Percentiles rank a stretch among this genome's conserved stretches.
Conservation (phyloP, 2,888 invertebrate species). For the Parapristionchus giblindavisi region DNA sequence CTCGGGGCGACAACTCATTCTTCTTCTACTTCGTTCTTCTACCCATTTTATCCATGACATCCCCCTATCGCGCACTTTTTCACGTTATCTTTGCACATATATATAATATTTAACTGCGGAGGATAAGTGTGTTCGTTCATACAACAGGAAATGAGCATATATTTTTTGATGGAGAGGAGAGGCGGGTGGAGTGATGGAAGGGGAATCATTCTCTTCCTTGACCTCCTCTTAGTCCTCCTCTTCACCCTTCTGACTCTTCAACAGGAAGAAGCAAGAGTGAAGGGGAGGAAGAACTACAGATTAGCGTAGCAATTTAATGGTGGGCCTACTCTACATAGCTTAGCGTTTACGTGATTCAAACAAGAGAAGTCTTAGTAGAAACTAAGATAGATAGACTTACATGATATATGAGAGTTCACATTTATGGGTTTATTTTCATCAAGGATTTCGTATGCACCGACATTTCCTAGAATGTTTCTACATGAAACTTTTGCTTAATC, state of each 20-base stretch:
- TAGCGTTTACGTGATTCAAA: too few relatives aligned
- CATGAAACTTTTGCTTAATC: too few relatives aligned
- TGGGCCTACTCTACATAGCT: too few relatives aligned
- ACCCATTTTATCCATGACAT: not conserved
- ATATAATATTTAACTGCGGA: not conserved
- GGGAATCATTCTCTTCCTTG: constrained; percentile 11
- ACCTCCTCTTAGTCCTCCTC: not conserved
- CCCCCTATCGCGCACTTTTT: constrained; percentile 9
- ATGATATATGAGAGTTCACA: too few relatives aligned
- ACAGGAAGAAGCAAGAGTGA: constrained; percentile 1
- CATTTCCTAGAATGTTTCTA: too few relatives aligned
- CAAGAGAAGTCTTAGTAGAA: too few relatives aligned
- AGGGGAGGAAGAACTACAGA: constrained; percentile 27
- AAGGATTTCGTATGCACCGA: too few relatives aligned
- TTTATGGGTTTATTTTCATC: too few relatives aligned
- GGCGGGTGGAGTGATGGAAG: too few relatives aligned
- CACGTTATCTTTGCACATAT: not conserved
- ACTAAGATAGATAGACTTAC: too few relatives aligned
- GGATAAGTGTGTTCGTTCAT: not conserved
- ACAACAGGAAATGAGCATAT: constrained; percentile 36
- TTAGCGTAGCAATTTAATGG: constrained; percentile 18
- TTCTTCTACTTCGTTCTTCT: constrained; percentile 24
- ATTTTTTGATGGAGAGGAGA: too few relatives aligned
- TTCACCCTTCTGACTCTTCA: constrained; percentile 8
- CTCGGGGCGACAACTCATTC: constrained; percentile 23